Base-by-base conservation (phyloP, 2,113 vertebrate species). In the Chionis minor region DNA sequence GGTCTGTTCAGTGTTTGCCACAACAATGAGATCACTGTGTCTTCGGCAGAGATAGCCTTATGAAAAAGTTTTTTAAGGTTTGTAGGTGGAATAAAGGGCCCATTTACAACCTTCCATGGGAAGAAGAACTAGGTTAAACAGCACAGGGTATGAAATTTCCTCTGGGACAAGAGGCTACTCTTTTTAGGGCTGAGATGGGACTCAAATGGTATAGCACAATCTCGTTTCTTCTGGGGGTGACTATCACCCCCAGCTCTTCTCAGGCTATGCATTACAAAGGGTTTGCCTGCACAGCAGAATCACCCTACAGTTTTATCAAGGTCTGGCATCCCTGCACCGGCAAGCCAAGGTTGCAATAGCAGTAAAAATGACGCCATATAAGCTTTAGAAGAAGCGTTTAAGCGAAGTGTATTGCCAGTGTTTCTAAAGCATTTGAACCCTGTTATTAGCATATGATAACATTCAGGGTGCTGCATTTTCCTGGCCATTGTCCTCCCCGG, bases 91-190 rank as follows among this genome's bases (percentile, higher is more conserved):
- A 96, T 95, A 97, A 97, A 95, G 84, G 65, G 28, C 66, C 86
- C 65, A 92, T 97, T 97, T 96, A 97, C 72, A 90, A 9, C 26
- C 9, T 23, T 90, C 35, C 91, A 96, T 97, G 96, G 95, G 96
- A 97, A 96, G 95, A 95, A 93, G 86, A 91, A 94, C 94, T 75
- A 91, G 44, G 44, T 96, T 92, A 92, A 95, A 72, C 86, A 94
- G 73, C 44, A 70, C 54, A 96, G 86, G 86, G 86, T 95, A 96
- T 96, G 92, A 96, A 95, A 87, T 96, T 97, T 95, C 95, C 63
- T 91, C 77, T 91, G 70, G 66, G 86, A 96, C 91, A 97, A 94
- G 86, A 89, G 88, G 54, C 83, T 92, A 55, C 73, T 82, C 85
- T 96, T 95, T 84, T 72, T 94, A 80, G 74, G 62, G 66, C 42